Evolutionary conservation across 2,797 vertebrate genomes (phyloP).

Genomic region (Alfaro cultratus): DNA sequence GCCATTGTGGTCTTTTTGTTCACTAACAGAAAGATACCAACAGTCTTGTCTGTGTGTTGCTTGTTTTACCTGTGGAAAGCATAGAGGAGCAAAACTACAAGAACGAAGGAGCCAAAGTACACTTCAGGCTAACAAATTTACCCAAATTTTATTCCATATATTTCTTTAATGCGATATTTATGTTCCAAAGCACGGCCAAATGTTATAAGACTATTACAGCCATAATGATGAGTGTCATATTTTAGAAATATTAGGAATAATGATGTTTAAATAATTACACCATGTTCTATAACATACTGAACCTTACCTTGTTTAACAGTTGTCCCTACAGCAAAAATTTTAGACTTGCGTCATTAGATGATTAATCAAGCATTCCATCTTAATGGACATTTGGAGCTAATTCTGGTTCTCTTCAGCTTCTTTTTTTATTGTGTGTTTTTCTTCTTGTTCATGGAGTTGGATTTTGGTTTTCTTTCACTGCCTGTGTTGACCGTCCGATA

Average conservation of each 20-base stretch:
- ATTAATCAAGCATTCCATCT: not conserved
- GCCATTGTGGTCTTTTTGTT: too few relatives aligned
- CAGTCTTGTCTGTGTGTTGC: too few relatives aligned
- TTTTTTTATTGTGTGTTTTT: slow-evolving; percentile 13
- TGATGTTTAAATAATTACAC: not conserved
- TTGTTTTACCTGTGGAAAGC: too few relatives aligned
- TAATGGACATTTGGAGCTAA: not conserved
- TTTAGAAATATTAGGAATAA: not conserved
- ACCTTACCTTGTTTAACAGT: not conserved
- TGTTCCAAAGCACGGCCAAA: not conserved
- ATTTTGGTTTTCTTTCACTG: slow-evolving; percentile 21
- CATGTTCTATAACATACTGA: not conserved
- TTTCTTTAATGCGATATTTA: not conserved
- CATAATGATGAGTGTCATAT: not conserved
- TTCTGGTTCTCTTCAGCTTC: not conserved
- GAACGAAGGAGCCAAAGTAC: too few relatives aligned
- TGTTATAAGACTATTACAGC: not conserved
- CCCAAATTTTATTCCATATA: not conserved
- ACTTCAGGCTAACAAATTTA: not conserved
- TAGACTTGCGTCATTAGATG: not conserved
- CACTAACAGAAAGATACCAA: too few relatives aligned
- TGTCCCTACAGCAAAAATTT: not conserved
- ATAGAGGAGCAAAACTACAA: too few relatives aligned
- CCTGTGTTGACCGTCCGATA: slow-evolving; percentile 44
- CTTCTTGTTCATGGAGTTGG: slow-evolving; percentile 1